These are phyloP conservation scores for Chinchilla lanigera DNA, from an alignment of 2,113 vertebrate genomes.

Conservation along the genomic window DNA sequence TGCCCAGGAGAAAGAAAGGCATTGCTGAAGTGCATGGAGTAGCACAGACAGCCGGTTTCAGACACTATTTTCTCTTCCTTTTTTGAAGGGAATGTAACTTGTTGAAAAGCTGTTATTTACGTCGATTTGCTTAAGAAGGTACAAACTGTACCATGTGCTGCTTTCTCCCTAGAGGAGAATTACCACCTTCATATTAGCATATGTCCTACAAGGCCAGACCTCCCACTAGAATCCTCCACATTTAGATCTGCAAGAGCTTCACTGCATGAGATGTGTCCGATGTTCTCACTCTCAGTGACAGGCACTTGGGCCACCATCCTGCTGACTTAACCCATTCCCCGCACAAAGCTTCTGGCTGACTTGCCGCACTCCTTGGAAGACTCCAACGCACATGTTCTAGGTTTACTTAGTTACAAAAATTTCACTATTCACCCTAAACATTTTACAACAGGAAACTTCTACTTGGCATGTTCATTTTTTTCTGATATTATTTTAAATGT, in stretches of 20 bases:
- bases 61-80: no score
- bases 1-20: background rate
- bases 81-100: rapidly evolving
- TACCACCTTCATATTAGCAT: rapidly evolving
- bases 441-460: background rate
- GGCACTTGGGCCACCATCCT: rapidly evolving
- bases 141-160: rapidly evolving
- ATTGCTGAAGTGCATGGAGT: rapidly evolving
- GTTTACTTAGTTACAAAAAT: background rate
- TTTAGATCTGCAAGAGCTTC: rapidly evolving
- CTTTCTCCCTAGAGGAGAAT: no score
- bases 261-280: rapidly evolving
- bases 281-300: background rate
- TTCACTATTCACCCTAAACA: background rate
- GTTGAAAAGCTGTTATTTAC: rapidly evolving
- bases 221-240: no score
- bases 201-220: rapidly evolving
- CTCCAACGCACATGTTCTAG: no score
- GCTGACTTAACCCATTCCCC: no score
- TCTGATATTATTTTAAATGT: background rate
- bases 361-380: background rate
- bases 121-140: background rate
- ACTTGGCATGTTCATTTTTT: background rate
- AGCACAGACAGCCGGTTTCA: rapidly evolving
- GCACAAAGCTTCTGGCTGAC: background rate